Base-by-base conservation (phyloP, 2,888 invertebrate species). In the Drosophila melanosoma region DNA sequence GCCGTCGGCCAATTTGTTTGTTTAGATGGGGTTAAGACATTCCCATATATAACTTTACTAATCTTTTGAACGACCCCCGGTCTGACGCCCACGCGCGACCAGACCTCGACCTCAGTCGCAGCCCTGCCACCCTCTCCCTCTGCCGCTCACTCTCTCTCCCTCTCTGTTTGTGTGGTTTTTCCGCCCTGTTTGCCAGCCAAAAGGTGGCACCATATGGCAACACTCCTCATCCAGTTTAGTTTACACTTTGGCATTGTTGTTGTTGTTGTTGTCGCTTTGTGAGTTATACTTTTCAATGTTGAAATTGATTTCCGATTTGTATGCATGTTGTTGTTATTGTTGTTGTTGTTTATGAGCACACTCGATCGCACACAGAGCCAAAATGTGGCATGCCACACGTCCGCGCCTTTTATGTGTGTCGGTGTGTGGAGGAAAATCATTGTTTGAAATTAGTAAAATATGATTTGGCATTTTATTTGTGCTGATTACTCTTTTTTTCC, bases 21-120 rank as follows among this genome's bases (percentile, higher is more conserved):
- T 87, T 87, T 84, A 85, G 85, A 83, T 88, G 88, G 86, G 87
- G 88, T 88, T 87, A 87, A 87, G 87, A 88, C 83, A 85, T 88
- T 76, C 76, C 81, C 87, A 85, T 76, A 83, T 83, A 86, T 86
- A 83, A 83, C 86, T 68, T 74, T 59, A 79, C 79, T 85, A 83
- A 85, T 81, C 79, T 76, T 81, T 70, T 53, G 32, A 54, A 60
- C 76, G 69, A 62, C 72, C 69, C 74, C 69, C 61, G 58, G 58
- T 74, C 72, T 79, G 77, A 74, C 72, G 69, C 76, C 79, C 76
- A 81, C 81, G 79, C 77, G 75, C 82, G 70, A 20, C 69, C 74
- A 78, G 67, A 60, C 86, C 81, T 73, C 76, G 68, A 80, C 71
- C 82, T 82, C 74, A 69, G 57, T 23, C 62, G 60, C 76, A 65